These are phyloP conservation scores for Macrocentrus cingulum DNA, from an alignment of 1,140 invertebrate species.

Conservation along the genomic window DNA sequence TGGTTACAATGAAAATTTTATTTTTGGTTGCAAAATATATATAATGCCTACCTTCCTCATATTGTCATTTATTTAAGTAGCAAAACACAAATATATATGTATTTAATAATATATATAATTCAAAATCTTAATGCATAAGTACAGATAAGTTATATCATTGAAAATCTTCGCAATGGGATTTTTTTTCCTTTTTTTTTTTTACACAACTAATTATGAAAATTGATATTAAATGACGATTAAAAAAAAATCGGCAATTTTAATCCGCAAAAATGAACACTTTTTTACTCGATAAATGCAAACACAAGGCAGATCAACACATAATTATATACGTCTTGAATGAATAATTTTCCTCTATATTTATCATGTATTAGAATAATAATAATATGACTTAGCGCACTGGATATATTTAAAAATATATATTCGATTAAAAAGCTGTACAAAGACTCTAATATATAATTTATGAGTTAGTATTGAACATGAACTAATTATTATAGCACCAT, in stretches of 20 bases:
- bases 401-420: slow-evolving; percentile 43
- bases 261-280: no score
- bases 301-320: slow-evolving; percentile 40
- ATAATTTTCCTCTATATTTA: slow-evolving; percentile 21
- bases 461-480: slow-evolving; percentile 46
- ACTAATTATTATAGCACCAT: slow-evolving; percentile 30
- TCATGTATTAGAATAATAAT: no score
- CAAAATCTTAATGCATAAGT: slow-evolving; percentile 20
- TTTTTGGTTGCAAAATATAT: slow-evolving; percentile 42
- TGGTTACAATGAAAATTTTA: slow-evolving; percentile 35
- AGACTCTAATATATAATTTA: slow-evolving; percentile 45
- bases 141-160: slow-evolving; percentile 17
- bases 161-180: slow-evolving; percentile 4
- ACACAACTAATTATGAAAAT: not conserved
- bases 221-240: slow-evolving; percentile 42
- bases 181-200: slow-evolving; percentile 15
- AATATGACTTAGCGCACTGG: slow-evolving; percentile 28
- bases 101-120: slow-evolving; percentile 4
- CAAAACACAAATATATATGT: not conserved
- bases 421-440: slow-evolving; percentile 58
- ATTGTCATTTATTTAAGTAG: no score
- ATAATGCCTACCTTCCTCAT: slow-evolving; percentile 25
- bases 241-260: no score
- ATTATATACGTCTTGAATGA: slow-evolving; percentile 40
- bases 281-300: no score